A percentile compares a stretch with the other conserved stretches of the same genome.
These are phyloP conservation scores for Epinotia ramella DNA, from an alignment of 2,888 invertebrate species.

Conservation along the genomic window DNA sequence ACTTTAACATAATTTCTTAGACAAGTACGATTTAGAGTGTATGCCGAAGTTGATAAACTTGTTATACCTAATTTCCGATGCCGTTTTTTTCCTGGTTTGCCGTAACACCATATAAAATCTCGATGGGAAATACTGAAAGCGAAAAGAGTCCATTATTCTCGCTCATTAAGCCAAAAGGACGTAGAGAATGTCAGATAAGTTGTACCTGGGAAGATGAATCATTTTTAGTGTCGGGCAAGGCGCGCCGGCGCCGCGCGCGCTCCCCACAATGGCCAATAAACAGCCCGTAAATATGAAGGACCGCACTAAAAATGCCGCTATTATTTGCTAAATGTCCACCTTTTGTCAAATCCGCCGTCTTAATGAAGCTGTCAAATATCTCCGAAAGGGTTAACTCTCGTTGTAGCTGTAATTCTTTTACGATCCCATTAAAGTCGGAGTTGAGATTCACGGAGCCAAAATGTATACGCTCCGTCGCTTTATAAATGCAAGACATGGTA, in stretches of 20 bases:
- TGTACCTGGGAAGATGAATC: slow-evolving; percentile 70
- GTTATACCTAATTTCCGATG: neutral
- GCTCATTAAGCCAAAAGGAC: slow-evolving; percentile 74
- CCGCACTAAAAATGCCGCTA: slow-evolving; percentile 80
- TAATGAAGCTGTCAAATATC: slow-evolving; percentile 75
- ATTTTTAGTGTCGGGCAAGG: slow-evolving; percentile 71
- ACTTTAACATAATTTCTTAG: slow-evolving; percentile 42
- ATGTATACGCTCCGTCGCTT: slow-evolving; percentile 53
- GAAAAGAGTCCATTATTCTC: slow-evolving; percentile 59
- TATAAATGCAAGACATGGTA: slow-evolving; percentile 62
- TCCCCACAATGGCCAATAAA: slow-evolving; percentile 81
- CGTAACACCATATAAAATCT: slow-evolving; percentile 21
- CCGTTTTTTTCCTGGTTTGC: neutral
- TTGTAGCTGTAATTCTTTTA: slow-evolving; percentile 49
- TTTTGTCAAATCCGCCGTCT: slow-evolving; percentile 70
- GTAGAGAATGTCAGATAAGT: slow-evolving; percentile 67
- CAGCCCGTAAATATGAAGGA: slow-evolving; percentile 82
- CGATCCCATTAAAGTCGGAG: slow-evolving; percentile 52
- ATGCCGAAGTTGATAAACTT: slow-evolving; percentile 27
- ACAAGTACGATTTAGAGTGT: slow-evolving; percentile 45
- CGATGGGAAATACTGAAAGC: slow-evolving; percentile 48
- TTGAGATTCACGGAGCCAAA: slow-evolving; percentile 42
- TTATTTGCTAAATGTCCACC: slow-evolving; percentile 79
- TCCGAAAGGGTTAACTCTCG: slow-evolving; percentile 60
- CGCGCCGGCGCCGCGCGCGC: slow-evolving; percentile 64